Evolutionary conservation across 2,113 vertebrate species (phyloP).

Genomic region (Anas platyrhynchos): DNA sequence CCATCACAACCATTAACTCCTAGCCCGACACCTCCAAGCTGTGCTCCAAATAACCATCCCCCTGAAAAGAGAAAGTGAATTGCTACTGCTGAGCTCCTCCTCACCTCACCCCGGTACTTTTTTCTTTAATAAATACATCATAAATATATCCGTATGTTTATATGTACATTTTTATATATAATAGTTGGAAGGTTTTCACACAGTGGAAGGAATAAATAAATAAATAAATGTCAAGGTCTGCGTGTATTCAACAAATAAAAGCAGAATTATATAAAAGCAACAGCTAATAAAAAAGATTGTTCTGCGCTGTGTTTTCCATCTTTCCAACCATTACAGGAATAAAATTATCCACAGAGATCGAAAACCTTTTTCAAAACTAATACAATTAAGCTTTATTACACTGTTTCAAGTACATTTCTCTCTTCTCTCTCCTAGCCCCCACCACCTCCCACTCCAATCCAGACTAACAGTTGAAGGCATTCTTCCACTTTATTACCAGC

Average conservation of each 20-base stretch:
- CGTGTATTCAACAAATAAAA: conserved; percentile 70
- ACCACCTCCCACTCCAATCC: conserved; percentile 33
- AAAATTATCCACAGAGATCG: conserved; percentile 74
- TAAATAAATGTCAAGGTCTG: conserved; percentile 71
- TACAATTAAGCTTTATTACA: conserved; percentile 77
- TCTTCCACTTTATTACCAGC: conserved; percentile 56
- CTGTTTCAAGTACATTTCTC: conserved; percentile 67
- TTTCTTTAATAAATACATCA: neutral
- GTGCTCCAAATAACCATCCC: neutral
- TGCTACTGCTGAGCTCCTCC: neutral
- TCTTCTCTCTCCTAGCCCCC: conserved; percentile 29
- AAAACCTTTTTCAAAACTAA: conserved; percentile 76
- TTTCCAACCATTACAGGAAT: conserved; percentile 72
- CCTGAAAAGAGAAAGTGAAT: neutral
- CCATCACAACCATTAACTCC: neutral
- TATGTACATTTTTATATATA: neutral
- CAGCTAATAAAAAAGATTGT: conserved; percentile 77
- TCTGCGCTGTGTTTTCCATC: conserved; percentile 61
- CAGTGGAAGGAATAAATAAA: conserved; percentile 49
- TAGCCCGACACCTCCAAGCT: neutral
- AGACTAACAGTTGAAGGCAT: conserved; percentile 22
- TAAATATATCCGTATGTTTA: neutral
- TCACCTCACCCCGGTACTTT: neutral
- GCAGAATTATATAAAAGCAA: conserved; percentile 75
- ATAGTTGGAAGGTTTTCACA: conserved; percentile 40